Evolutionary conservation across 2,797 vertebrate species (phyloP).

Genomic region (Pseudopleuronectes americanus): DNA sequence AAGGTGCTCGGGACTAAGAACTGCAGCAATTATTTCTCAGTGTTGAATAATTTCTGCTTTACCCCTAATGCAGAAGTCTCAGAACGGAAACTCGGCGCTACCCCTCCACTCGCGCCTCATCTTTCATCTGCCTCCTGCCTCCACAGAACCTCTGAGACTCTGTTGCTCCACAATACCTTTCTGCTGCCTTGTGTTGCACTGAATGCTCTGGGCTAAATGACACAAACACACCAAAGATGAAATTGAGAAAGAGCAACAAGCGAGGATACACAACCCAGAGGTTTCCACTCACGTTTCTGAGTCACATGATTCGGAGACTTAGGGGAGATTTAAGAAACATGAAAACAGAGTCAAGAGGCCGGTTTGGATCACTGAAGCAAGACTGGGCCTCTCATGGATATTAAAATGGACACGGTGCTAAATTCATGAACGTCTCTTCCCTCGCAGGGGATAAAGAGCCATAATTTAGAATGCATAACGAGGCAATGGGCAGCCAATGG

Average conservation of each 20-base stretch:
- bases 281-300: constrained; percentile 42
- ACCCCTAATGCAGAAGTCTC: constrained; percentile 14
- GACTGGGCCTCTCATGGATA: constrained; percentile 42
- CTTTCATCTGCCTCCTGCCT: constrained; percentile 29
- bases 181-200: constrained; percentile 67
- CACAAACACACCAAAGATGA: constrained; percentile 54
- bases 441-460: constrained; percentile 16
- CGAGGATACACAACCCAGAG: constrained; percentile 23
- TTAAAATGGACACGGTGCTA: constrained; percentile 63
- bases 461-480: constrained; percentile 53
- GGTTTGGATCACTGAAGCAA: constrained; percentile 48
- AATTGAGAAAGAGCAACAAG: constrained; percentile 50
- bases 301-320: constrained; percentile 41
- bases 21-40: constrained; percentile 57
- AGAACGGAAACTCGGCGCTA: constrained; percentile 15
- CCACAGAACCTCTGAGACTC: constrained; percentile 45
- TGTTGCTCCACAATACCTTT: constrained; percentile 42
- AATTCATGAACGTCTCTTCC: constrained; percentile 53
- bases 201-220: constrained; percentile 40
- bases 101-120: constrained; percentile 8
- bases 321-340: constrained; percentile 18
- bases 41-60: constrained; percentile 41
- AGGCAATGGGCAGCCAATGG: constrained; percentile 39
- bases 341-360: constrained; percentile 43
- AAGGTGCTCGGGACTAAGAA: constrained; percentile 27